A percentile compares a stretch with the other conserved stretches of the same genome.
Evolutionary conservation across 64 coral and sea anemone genomes (phyloP).

Genomic region (Hydrozoanthus tunicans): DNA sequence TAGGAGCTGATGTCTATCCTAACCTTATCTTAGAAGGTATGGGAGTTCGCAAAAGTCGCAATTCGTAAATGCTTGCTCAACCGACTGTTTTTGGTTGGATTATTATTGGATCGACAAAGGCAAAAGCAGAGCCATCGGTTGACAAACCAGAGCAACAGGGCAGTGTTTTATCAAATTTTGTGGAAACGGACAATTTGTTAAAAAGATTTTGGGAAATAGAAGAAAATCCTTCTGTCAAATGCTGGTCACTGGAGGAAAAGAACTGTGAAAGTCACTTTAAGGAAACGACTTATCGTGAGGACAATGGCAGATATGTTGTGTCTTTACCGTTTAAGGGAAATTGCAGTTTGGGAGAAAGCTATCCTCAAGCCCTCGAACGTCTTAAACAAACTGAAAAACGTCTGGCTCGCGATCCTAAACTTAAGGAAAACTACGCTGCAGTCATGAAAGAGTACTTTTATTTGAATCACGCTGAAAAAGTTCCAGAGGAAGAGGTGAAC

Average conservation of each 20-base stretch:
- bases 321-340: constrained; percentile 3
- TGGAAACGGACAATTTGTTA: not conserved
- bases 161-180: not conserved
- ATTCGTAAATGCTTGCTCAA: not conserved
- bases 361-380: not conserved
- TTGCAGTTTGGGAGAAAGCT: not conserved
- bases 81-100: constrained; percentile 12
- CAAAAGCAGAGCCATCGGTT: not conserved
- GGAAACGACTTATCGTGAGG: constrained; percentile 7
- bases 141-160: not conserved
- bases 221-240: constrained; percentile 12
- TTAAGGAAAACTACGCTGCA: constrained; percentile 11
- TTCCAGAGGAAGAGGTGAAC: not conserved
- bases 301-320: constrained; percentile 5
- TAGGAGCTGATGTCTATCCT: not conserved
- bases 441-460: not conserved
- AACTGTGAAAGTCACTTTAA: constrained; percentile 17
- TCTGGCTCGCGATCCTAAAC: constrained; percentile 11
- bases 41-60: not conserved
- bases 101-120: constrained; percentile 14
- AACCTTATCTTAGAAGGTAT: not conserved
- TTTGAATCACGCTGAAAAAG: not conserved
- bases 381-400: constrained; percentile 3
- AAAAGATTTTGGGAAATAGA: constrained; percentile 25
- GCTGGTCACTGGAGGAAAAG: constrained; percentile 15